Evolutionary conservation across 2,797 vertebrate genomes (phyloP).

Genomic region (Characodon lateralis): DNA sequence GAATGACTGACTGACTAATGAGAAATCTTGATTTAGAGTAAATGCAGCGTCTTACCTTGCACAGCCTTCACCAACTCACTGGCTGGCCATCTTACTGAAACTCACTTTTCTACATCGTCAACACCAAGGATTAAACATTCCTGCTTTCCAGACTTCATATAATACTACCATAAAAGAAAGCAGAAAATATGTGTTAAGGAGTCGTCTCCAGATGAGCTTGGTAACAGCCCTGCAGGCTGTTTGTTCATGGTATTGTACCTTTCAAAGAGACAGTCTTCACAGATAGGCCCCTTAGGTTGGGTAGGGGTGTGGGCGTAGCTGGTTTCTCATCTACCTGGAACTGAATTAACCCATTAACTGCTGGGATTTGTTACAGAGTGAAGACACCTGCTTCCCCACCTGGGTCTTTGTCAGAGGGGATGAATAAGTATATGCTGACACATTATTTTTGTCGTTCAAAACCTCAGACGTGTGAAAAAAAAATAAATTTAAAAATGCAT

Average conservation of each 20-base stretch:
- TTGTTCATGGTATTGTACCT: conserved; percentile 13
- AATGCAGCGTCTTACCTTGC: background rate
- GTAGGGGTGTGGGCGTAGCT: conserved; percentile 58
- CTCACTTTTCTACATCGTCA: background rate
- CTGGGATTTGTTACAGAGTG: conserved; percentile 72
- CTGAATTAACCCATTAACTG: conserved; percentile 74
- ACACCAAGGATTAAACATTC: background rate
- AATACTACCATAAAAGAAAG: background rate
- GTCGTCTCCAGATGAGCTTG: background rate
- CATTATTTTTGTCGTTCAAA: background rate
- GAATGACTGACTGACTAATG: background rate
- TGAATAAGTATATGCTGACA: background rate
- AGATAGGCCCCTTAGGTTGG: conserved; percentile 31
- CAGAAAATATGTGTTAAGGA: conserved; percentile 7
- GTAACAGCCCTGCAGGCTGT: conserved; percentile 6
- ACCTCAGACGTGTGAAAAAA: background rate
- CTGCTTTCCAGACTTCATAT: background rate
- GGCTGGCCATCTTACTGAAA: background rate
- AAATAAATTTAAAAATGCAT: background rate
- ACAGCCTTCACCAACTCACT: background rate
- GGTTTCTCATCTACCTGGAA: conserved; percentile 66
- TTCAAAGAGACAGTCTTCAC: conserved; percentile 33
- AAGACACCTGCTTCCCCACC: conserved; percentile 74
- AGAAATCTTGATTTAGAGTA: background rate
- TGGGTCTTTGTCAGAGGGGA: conserved; percentile 68